Evolutionary conservation across 2,888 invertebrate species (phyloP), one percentile per base, ranked within the genome.

Genomic region (Calliphora vomitoria): DNA sequence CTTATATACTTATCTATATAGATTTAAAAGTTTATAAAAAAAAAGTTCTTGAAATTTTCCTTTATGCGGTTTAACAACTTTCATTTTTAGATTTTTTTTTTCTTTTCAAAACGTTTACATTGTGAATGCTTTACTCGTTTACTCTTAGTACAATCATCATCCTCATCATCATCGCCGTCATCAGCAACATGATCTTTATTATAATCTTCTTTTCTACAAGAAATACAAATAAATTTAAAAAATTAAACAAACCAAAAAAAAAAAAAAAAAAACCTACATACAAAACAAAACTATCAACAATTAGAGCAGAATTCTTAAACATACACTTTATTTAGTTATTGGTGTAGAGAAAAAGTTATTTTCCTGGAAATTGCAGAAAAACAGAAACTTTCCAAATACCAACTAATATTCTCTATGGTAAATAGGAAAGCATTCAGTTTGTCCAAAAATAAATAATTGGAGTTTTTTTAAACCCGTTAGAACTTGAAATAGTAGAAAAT

Each of bases 281-380:
- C n/a, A 68, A 25, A 25, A 25, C 25, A 25, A 68, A 68, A 74
- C 60, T 38, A 69, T 71, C 1, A 83, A 81, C 80, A 88, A 88
- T 83, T 85, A 80, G 81, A 88, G 81, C 85, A 86, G 68, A 86
- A 85, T 72, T 69, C 18, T 69, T 69, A 75, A 74, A 64, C n/a
- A 64, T 41, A 68, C 11, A 69, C 6, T 58, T 66, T 53, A 62
- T 60, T 62, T 55, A 31, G 25, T n/a, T n/a, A 72, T 72, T 85
- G 53, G 84, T 31, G 38, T 50, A 31, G 44, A 44, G 38, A 41
- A 79, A 53, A 80, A 68, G 41, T 68, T 1, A 25, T 35, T 75
- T 75, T 13, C 6, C 38, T n/a, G n/a, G 4, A 25, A 68, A 47
- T 44, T 13, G 20, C 11, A 8, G 1, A 13, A 25, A 44, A 44